Base-by-base conservation (phyloP, 2,113 vertebrate species). In the Mesoclemmys tuberculata region DNA sequence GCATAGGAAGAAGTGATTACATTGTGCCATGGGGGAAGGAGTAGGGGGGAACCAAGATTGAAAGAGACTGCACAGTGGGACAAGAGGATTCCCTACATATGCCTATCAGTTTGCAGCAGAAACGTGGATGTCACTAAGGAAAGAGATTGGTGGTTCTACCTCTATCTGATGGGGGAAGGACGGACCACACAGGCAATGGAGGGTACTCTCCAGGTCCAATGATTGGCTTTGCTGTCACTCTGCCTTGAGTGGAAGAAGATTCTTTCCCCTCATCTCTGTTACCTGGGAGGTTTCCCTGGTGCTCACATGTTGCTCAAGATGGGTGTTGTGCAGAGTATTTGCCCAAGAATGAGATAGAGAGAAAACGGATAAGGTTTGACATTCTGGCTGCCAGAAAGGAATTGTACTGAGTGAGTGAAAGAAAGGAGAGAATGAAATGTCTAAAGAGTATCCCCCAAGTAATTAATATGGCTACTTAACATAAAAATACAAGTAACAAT, bases 1-100 rank as follows among this genome's bases (percentile, higher is more conserved):
- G 35, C 35, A 44, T 49, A 68, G 29, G 56, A 61, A 56, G 52
- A 1, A 5, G 4, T 0, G 41, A 55, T 78, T 54, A 85, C 1
- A 1, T 41, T 26, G 12, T 22, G 13, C 82, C 10, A 5, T 0
- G 3, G 56, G 5, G 0, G 19, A 83, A 10, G 12, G 11, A 44
- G 12, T 5, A 24, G 24, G 38, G 71, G 71, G 24, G 41, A 75
- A 26, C n/a, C 71, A 41, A 75, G 41, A 41, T 13, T 41, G 11
- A 44, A 38, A 75, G 12, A 75, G 22, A 75, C 10, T 44, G 41
- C 6, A 75, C 71, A 26, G 71, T 2, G 10, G 38, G 11, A 27
- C 68, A 75, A 44, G 24, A 75, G 22, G 41, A 27, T 38, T 27
- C 6, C 38, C 41, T 75, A 44, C 24, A 26, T 44, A 75, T 12